Evolutionary conservation across 2,113 vertebrate genomes (phyloP).

Genomic region (Pterophyllum scalare): DNA sequence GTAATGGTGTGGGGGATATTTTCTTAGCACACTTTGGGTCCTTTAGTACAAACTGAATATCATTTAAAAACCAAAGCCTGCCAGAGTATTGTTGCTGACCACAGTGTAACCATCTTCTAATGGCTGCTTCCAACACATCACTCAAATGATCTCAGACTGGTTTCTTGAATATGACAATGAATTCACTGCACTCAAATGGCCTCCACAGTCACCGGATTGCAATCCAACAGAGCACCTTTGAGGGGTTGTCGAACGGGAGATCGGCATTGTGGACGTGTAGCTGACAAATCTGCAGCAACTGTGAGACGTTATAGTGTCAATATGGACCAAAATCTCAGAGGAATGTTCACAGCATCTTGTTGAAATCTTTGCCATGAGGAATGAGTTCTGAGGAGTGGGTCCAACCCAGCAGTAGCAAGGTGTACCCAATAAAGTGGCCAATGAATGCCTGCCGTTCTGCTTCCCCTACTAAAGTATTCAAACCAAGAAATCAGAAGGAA

Average conservation of each 20-base stretch:
- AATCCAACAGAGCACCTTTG: neutral
- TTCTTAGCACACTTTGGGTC: too few species aligned
- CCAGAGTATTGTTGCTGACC: accelerated
- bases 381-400: too few species aligned
- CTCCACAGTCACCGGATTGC: neutral
- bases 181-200: neutral
- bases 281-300: too few species aligned
- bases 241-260: neutral
- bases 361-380: neutral
- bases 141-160: too few species aligned
- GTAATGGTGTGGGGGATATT: too few species aligned
- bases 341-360: neutral
- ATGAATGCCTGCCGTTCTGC: neutral
- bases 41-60: neutral
- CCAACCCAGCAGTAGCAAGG: too few species aligned
- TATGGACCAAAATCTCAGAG: neutral
- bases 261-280: neutral
- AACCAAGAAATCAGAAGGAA: neutral
- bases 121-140: neutral
- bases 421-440: too few species aligned
- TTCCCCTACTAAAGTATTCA: neutral
- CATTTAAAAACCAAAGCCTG: neutral
- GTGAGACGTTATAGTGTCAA: neutral
- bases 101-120: neutral
- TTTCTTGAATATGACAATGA: neutral